Conservation (phyloP, 2,113 vertebrate species). For the Myrmecobius fasciatus region DNA sequence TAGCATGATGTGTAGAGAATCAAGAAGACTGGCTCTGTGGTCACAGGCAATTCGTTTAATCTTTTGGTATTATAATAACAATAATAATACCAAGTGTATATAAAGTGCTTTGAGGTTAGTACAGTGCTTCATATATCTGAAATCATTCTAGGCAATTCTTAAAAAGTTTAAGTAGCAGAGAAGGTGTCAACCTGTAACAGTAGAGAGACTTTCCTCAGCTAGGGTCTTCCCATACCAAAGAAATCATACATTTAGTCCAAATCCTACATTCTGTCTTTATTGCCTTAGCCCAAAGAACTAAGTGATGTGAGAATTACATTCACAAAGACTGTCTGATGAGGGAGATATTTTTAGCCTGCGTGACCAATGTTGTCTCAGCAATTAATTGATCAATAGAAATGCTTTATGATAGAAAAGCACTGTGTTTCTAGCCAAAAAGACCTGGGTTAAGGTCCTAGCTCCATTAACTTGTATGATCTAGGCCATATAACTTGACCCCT, state of each 20-base stretch:
- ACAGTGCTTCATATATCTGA: not conserved
- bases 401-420: not conserved
- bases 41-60: not conserved
- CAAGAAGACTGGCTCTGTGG: not conserved
- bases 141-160: not conserved
- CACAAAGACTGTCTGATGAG: not conserved
- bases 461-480: not conserved
- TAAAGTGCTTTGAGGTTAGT: not conserved
- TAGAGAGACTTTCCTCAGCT: not conserved
- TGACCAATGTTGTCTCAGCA: not conserved
- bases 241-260: not conserved
- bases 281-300: not conserved
- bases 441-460: not conserved
- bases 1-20: not conserved
- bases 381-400: not conserved
- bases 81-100: not conserved
- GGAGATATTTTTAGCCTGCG: not conserved
- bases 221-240: not conserved
- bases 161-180: not conserved
- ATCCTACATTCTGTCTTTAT: not conserved
- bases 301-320: not conserved
- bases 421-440: not conserved
- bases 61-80: not conserved
- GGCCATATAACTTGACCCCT: not conserved
- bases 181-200: not conserved